Base-by-base conservation (phyloP, 1,140 invertebrate species). In the Atopsyche davidsoni region DNA sequence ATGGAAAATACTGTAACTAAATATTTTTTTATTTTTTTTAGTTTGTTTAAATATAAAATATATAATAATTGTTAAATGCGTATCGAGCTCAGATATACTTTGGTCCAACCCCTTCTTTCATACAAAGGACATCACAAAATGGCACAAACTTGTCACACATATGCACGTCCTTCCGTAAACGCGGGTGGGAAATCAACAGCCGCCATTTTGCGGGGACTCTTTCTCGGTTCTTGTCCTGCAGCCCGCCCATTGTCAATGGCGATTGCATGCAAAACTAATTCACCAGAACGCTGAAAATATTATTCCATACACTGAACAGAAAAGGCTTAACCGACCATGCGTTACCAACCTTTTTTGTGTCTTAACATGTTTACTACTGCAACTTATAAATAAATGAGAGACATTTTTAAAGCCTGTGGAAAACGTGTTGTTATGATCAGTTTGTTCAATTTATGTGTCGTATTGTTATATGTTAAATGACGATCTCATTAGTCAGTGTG, bases 181-280 rank as follows among this genome's bases (percentile, higher is more conserved):
- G 46, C 36, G 19, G 46, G 46, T 18, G 25, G 25, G 38, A 34
- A 38, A 40, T 18, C 16, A 51, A 42, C 39, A 47, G 40, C 31
- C 14, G n/a, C 4, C 13, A 47, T 38, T 46, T 34, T 34, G 11
- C 16, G 32, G n/a, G 6, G 25, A n/a, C 6, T 28, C n/a, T 28
- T 2, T 21, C 6, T 43, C 10, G 7, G 28, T 16, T 51, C 35
- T 23, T 44, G 32, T 51, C 39, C 31, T 43, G 25, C 14, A 19
- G 40, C 24, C 28, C 25, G 10, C 19, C 46, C 24, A 55, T 48
- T 55, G 46, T 55, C 38, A 23, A 18, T 25, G 23, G 22, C 42
- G 35, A 50, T 55, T 51, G 53, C 48, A 55, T 55, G 47, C 53
- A 51, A 55, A 46, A 51, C 32, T 40, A 36, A 21, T 42, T 22